phyloP scores from a whole-genome alignment of 2,888 invertebrate genomes.

The Orthonevra nobilis region DNA sequence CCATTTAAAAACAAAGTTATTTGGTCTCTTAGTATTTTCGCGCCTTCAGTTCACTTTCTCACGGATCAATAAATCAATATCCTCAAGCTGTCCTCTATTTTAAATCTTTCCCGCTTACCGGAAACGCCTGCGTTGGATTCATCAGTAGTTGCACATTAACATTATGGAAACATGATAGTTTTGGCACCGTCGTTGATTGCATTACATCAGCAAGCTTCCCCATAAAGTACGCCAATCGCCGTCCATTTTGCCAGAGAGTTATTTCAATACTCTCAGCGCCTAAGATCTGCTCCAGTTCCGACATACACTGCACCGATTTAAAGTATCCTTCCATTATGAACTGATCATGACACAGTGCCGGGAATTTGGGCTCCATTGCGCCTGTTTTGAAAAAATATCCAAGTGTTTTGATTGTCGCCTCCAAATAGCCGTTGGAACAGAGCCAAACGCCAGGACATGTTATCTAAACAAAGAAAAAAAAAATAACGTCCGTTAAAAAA shows the following conservation, averaged over 20 bases:
- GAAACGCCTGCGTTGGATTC: conserved; percentile 78
- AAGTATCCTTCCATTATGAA: conserved; percentile 79
- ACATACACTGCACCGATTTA: conserved; percentile 73
- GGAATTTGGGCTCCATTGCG: conserved; percentile 78
- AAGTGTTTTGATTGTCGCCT: conserved; percentile 77
- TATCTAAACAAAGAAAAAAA: conserved; percentile 73
- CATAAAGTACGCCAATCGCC: conserved; percentile 77
- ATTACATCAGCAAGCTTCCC: conserved; percentile 77
- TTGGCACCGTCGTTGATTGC: conserved; percentile 74
- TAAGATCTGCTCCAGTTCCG: conserved; percentile 74
- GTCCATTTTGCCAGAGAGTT: conserved; percentile 79
- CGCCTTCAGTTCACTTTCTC: not conserved
- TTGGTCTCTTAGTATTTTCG: too few species aligned
- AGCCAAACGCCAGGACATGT: conserved; percentile 80
- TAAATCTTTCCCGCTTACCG: too few species aligned
- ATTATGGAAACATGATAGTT: conserved; percentile 75
- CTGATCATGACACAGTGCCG: conserved; percentile 77
- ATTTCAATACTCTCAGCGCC: conserved; percentile 76
- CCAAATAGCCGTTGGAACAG: conserved; percentile 78
- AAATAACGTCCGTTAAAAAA: too few species aligned
- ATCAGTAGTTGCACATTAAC: conserved; percentile 77
- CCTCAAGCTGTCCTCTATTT: too few species aligned
- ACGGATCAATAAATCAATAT: too few species aligned
- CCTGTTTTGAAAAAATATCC: conserved; percentile 79
- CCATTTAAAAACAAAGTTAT: too few species aligned